Evolutionary conservation across 1,140 invertebrate species (phyloP), one percentile per base, ranked within the genome.

Genomic region (Mya arenaria): DNA sequence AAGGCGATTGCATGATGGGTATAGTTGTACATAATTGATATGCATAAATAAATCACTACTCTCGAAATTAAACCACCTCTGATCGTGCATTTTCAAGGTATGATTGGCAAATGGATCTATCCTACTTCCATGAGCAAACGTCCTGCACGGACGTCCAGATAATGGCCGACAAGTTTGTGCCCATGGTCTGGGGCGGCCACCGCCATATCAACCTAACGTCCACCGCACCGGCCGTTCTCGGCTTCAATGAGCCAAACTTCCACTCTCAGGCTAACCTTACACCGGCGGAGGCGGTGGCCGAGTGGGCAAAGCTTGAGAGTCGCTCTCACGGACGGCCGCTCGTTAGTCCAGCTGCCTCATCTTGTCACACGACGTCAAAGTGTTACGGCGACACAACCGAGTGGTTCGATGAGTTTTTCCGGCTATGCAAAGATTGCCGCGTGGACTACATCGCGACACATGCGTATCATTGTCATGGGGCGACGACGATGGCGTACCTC

Each of bases 361-460:
- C 69, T 3, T 73, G 69, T 32, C 23, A 15, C 23, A 66, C 63
- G 5, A 15, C 23, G 39, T 48, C 41, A n/a, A 65, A 62, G 23
- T 73, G 69, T 39, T 39, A 62, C 5, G 56, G 39, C 10, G 41
- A 62, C 65, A 48, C 63, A 10, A 48, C 69, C 17, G 39, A 84
- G 28, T 88, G 86, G 86, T 83, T 84, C 25, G 77, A 78, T 23
- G 37, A 82, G 32, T 88, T 88, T 52, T 88, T 88, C 66, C 60
- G 66, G 4, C 23, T 80, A 19, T 88, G 86, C 62, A 41, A 58
- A 23, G 74, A 63, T 28, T 88, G 86, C 41, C 68, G 68, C 6
- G 77, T 86, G 4, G 84, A 86, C 52, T 82, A 82, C 63, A 66
- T 88, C n/a, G 85, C 86, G 6, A 86, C 83, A 4, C 86, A 88